Evolutionary conservation across 2,888 invertebrate species (phyloP), one percentile per base, ranked within the genome.

Genomic region (Mystacides longicornis): DNA sequence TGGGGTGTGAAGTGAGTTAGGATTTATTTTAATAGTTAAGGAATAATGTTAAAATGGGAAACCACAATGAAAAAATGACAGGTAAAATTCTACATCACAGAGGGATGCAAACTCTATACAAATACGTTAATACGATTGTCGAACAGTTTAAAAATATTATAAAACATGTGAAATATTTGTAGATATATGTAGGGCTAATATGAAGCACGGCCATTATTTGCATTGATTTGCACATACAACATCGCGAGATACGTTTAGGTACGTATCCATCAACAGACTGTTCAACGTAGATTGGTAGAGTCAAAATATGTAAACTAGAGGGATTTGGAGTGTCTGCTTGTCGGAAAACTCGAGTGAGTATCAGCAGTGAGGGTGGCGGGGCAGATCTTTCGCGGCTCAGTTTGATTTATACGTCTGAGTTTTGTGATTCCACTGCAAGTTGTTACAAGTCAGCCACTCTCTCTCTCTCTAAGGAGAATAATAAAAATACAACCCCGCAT

Each of bases 401-500:
- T 49, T 48, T 49, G 54, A 54, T 49, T 54, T 54, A 54, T 54
- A 21, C 48, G 54, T 42, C 54, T 42, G 49, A 49, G 43, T 48
- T 53, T 23, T 19, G 54, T 49, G 54, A 54, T 54, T 49, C 20
- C 49, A 23, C 23, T 49, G 54, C 54, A 43, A 20, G 51, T 23
- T 27, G 45, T 21, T 37, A 37, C 14, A 37, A 27, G 27, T 27
- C 11, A 27, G 27, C 27, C 11, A 27, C 27, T 27, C 27, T 27
- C 27, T 11, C 11, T 7, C 27, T 27, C 27, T 27, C 27, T 11
- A 27, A 27, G 27, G 11, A 27, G 27, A 27, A 27, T 5, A 27
- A 27, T 19, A 37, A 37, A 51, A 20, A 51, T 43, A 51, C 42
- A n/a, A 42, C n/a, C n/a, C n/a, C n/a, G n/a, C n/a, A n/a, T n/a